Base-by-base conservation (phyloP, 2,113 vertebrate genomes). In the Lynx canadensis region DNA sequence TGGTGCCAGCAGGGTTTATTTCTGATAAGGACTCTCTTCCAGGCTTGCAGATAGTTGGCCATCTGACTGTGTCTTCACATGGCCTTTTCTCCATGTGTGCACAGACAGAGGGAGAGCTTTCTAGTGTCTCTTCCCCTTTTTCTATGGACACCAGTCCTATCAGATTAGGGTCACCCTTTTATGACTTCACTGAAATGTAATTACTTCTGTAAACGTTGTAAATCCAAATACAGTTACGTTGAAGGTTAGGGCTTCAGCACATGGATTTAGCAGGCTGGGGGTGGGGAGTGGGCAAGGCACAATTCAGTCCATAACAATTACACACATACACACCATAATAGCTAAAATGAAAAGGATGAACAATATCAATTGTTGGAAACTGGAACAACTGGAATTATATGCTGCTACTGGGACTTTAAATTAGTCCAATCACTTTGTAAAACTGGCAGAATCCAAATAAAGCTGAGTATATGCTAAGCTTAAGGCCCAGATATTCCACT, bases 321-420 rank as follows among this genome's bases (percentile, higher is more conserved):
- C 23, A 73, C 41, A 52, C 45, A 68, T 33, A 76, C 50, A 36
- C 11, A 80, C 33, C 5, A 74, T 55, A 80, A 71, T 36, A 5
- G 38, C 76, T 95, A 92, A 92, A 69, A 84, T 68, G 33, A 57
- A 92, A 96, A 95, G n/a, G 33, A 65, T 52, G 63, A 57, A 36
- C 18, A 76, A 29, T 50, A 91, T 68, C 50, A 91, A n/a, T 18
- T 68, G 18, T 66, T 89, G 36, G 74, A 96, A 91, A 82, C 38
- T 76, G 21, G 41, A 83, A 84, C n/a, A 66, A 73, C 15, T 69
- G 36, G 55, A 89, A 82, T 31, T 63, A 41, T 55, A 38, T 3
- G 33, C 2, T 11, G 33, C 55, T 79, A 9, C n/a, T 57, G 48
- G 81, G 60, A 93, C 73, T 89, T 96, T 73, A 95, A 92, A 66